Percentiles rank a stretch among this genome's conserved stretches.
Conservation (phyloP, 2,113 vertebrate genomes). For the Hippocampus comes region DNA sequence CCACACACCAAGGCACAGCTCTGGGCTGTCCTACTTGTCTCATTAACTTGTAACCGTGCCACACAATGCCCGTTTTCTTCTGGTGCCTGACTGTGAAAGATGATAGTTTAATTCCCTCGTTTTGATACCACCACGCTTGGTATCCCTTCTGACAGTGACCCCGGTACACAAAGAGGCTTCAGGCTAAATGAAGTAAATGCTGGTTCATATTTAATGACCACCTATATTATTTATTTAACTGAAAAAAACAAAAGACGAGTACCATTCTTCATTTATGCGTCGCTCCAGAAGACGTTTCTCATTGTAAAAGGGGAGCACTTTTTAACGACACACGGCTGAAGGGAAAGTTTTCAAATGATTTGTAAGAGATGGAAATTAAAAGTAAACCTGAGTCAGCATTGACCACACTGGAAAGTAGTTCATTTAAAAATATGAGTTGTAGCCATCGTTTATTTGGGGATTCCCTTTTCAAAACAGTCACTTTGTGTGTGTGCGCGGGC, state of each 20-base stretch:
- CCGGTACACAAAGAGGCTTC: conserved; percentile 41
- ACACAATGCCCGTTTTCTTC: conserved; percentile 34
- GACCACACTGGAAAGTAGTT: conserved; percentile 41
- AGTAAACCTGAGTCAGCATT: conserved; percentile 35
- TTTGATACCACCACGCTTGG: conserved; percentile 28
- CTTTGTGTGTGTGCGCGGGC: conserved; percentile 3
- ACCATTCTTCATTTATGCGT: not conserved
- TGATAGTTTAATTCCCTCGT: conserved; percentile 51
- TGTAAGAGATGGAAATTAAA: conserved; percentile 18
- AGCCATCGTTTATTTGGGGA: conserved; percentile 19
- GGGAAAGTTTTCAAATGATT: conserved; percentile 26
- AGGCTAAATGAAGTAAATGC: conserved; percentile 35
- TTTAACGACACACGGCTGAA: conserved; percentile 10
- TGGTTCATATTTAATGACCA: conserved; percentile 63
- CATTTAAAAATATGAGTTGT: conserved; percentile 23
- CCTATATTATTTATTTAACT: conserved; percentile 37
- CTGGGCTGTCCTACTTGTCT: conserved; percentile 48
- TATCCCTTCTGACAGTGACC: conserved; percentile 36
- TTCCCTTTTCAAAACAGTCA: conserved; percentile 35
- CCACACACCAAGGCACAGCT: conserved; percentile 50
- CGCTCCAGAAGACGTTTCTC: not conserved
- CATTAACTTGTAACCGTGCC: conserved; percentile 34
- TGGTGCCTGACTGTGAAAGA: conserved; percentile 43
- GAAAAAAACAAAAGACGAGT: not conserved
- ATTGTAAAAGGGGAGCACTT: not conserved